A percentile compares a stretch with the other conserved stretches of the same genome.
Conservation (phyloP, 2,797 vertebrate genomes). For the Gobionotothen gibberifrons region DNA sequence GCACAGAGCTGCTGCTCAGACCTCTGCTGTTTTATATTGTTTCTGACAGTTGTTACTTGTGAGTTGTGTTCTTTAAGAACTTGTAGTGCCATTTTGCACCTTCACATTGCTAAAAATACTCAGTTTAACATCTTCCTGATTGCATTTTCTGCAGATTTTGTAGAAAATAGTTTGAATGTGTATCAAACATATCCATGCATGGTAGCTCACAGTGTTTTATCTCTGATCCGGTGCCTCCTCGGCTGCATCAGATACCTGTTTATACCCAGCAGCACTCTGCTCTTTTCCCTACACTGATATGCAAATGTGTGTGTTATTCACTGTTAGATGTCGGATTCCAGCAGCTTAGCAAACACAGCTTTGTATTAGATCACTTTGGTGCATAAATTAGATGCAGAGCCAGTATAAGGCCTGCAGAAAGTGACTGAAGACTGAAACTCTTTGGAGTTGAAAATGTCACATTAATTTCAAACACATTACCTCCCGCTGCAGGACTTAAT, state of each 20-base stretch:
- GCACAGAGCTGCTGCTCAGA: conserved; percentile 16
- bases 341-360: conserved; percentile 81
- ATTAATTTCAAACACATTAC: conserved; percentile 90
- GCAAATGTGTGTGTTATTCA: conserved; percentile 77
- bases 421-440: conserved; percentile 83
- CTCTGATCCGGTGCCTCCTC: conserved; percentile 40
- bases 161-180: background rate
- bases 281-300: conserved; percentile 40
- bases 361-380: conserved; percentile 83
- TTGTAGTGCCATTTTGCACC: background rate
- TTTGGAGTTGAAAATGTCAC: conserved; percentile 90
- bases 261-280: conserved; percentile 18
- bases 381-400: conserved; percentile 86
- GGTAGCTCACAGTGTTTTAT: background rate
- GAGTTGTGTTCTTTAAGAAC: conserved; percentile 15
- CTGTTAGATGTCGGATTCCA: conserved; percentile 83
- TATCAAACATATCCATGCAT: background rate
- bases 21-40: background rate
- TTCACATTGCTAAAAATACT: background rate
- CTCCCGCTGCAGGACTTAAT: conserved; percentile 86
- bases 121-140: background rate
- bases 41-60: background rate
- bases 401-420: conserved; percentile 62
- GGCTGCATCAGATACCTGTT: conserved; percentile 48
- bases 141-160: background rate